Base-by-base conservation (phyloP, 2,113 vertebrate genomes). In the Oceanodroma tethys region DNA sequence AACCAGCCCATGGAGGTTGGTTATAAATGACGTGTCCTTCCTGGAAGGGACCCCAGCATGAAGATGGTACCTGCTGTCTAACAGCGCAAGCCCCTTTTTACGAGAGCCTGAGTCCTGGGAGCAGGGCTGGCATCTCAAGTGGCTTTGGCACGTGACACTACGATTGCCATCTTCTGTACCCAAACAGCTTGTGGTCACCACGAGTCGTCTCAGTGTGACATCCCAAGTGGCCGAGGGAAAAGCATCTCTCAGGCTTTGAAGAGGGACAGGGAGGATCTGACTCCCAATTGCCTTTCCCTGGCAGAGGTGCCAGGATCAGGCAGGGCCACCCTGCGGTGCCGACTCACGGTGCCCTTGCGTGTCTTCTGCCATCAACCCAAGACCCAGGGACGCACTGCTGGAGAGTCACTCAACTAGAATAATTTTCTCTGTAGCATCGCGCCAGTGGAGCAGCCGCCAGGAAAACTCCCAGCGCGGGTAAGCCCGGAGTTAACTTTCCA, bases 381-480 rank as follows among this genome's bases (percentile, higher is more conserved):
- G 50, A 5, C 17, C 21, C 42, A 30, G 82, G 78, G 85, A 38
- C 0, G 1, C 0, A 2, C 65, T 36, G 55, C 73, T 13, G 45
- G 30, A 15, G 81, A 40, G 25, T 4, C 8, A 0, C 75, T 84
- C 63, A 8, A 20, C 72, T 81, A 75, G 58, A 86, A 63, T 4
- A 27, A 9, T 56, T 27, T 36, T 9, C 62, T 59, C 71, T 55
- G 32, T 4, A 65, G 63, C 25, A 25, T 21, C 34, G 5, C 0
- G 2, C n/a, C 81, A 40, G 27, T 1, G 1, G 36, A 68, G 27
- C 5, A 0, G 36, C 27, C 0, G 1, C 38, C 3, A 19, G 84
- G 84, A 89, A 40, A 82, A 16, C 38, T 81, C 91, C 65, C 68
- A 21, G 70, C 0, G 1, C 1, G 73, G 36, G 30, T 36, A 45